These are phyloP conservation scores for Oenanthe oenanthe DNA, from an alignment of 2,113 vertebrate species.

Conservation along the genomic window DNA sequence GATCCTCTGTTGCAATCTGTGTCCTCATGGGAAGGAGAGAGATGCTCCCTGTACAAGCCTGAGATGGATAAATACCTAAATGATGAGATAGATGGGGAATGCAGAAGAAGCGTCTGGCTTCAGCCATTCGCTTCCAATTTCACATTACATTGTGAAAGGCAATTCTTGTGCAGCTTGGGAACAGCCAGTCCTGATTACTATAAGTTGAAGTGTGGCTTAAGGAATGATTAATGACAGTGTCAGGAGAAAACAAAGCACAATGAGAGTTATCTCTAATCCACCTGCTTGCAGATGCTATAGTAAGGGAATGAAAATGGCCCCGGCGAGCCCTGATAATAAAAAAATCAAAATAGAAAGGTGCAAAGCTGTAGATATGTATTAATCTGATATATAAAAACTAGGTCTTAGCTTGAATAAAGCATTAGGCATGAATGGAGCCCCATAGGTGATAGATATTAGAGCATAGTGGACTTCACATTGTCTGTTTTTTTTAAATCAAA, in stretches of 20 bases:
- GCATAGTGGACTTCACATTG: slow-evolving; percentile 92
- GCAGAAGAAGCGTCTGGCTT: slow-evolving; percentile 93
- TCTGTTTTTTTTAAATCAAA: slow-evolving; percentile 97
- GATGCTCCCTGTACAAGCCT: slow-evolving; percentile 91
- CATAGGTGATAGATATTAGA: slow-evolving; percentile 93
- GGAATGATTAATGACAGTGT: slow-evolving; percentile 99
- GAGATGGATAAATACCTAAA: slow-evolving; percentile 99
- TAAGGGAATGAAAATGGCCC: slow-evolving; percentile 90
- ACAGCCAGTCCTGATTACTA: slow-evolving; percentile 99
- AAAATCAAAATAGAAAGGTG: slow-evolving; percentile 86
- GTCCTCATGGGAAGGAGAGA: slow-evolving; percentile 92
- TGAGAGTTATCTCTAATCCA: slow-evolving; percentile 99
- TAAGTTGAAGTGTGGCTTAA: slow-evolving; percentile 98
- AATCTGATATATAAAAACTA: slow-evolving; percentile 85
- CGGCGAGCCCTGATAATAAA: slow-evolving; percentile 88
- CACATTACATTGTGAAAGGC: slow-evolving; percentile 95
- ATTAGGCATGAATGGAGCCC: slow-evolving; percentile 87
- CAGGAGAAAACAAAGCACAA: slow-evolving; percentile 97
- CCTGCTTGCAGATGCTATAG: slow-evolving; percentile 93
- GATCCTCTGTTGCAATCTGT: slow-evolving; percentile 96
- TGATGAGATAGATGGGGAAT: slow-evolving; percentile 99
- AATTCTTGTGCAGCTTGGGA: slow-evolving; percentile 96
- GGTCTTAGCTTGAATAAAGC: slow-evolving; percentile 86
- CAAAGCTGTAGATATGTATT: slow-evolving; percentile 86
- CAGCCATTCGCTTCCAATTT: slow-evolving; percentile 99